These are phyloP conservation scores for Isotomurus palustris DNA, from an alignment of 2,888 invertebrate species.

Conservation along the genomic window DNA sequence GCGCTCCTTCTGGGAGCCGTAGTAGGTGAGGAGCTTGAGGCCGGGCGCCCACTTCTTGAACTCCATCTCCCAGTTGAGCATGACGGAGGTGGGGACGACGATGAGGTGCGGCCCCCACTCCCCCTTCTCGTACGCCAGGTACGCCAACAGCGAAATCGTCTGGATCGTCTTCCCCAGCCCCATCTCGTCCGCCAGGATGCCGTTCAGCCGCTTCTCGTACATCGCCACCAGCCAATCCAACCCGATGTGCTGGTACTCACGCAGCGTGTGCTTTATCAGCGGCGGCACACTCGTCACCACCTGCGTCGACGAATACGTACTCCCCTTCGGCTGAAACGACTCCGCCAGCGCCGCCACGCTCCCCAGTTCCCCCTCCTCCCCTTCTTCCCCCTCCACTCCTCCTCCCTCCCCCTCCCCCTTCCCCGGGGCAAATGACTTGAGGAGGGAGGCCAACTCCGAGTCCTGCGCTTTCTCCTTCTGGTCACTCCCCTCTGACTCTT, in stretches of 20 bases:
- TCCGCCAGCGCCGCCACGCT: slow-evolving; percentile 91
- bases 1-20: slow-evolving; percentile 92
- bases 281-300: slow-evolving; percentile 90
- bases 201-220: slow-evolving; percentile 90
- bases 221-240: slow-evolving; percentile 96
- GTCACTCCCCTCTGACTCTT: slow-evolving; percentile 62
- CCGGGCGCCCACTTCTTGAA: slow-evolving; percentile 99
- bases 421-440: slow-evolving; percentile 57
- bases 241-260: slow-evolving; percentile 97
- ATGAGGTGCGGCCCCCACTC: slow-evolving; percentile 99
- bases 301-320: slow-evolving; percentile 88
- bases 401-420: slow-evolving; percentile 53
- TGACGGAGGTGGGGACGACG: slow-evolving; percentile 97
- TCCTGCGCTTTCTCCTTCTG: slow-evolving; percentile 71
- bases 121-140: slow-evolving; percentile 82
- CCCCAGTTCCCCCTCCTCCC: slow-evolving; percentile 70
- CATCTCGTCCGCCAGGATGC: slow-evolving; percentile 89
- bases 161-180: slow-evolving; percentile 96
- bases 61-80: slow-evolving; percentile 99
- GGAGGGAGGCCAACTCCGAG: slow-evolving; percentile 88
- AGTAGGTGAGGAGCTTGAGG: slow-evolving; percentile 97
- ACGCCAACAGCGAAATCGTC: slow-evolving; percentile 88
- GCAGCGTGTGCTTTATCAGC: slow-evolving; percentile 78
- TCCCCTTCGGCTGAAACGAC: slow-evolving; percentile 96
- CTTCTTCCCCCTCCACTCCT: slow-evolving; percentile 58